Evolutionary conservation across 2,888 invertebrate genomes (phyloP), one percentile per base, ranked within the genome.

Genomic region (Campoplex nolae): DNA sequence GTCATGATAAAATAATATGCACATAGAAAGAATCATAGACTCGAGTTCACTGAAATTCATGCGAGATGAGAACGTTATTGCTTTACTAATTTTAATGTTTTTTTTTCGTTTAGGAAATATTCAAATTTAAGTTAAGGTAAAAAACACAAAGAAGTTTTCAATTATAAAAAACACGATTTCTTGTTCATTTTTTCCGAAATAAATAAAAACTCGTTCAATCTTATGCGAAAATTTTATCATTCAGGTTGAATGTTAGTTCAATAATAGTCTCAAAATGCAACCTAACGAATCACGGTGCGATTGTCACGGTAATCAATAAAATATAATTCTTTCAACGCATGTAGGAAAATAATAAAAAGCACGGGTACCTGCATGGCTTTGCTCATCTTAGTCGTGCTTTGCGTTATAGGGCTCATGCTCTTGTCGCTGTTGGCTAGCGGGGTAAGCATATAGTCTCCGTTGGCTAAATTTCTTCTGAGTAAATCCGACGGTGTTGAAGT

Each of bases 371-470:
- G 98, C 98, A 98, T 98, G 48, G 98, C 97, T 93, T 97, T 97
- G 0, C 97, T 97, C 96, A 98, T 96, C 94, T 97, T 96, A 94
- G 98, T 97, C 35, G 98, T 97, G 0, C 98, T 98, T 90, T 97
- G 97, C 0, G 98, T 98, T 81, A 98, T 98, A 1, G 98, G 98
- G 18, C 98, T 98, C 97, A 98, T 98, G 58, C 97, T 97, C 62
- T 97, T 97, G 90, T 97, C 95, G 86, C 96, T 95, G 87, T 94
- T 93, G 80, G 92, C 94, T 71, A 95, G 95, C 9, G 96, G 95
- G 51, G 96, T 96, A 89, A 95, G 94, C 88, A 94, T 92, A 84
- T 92, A 93, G 23, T 94, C 94, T 84, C 92, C 92, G 80, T 92
- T 92, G 38, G 91, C 90, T 54, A 94, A 89, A 81, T 91, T 93